Base-by-base conservation (phyloP, 2,888 invertebrate species). In the Ennomos fuscantarius region DNA sequence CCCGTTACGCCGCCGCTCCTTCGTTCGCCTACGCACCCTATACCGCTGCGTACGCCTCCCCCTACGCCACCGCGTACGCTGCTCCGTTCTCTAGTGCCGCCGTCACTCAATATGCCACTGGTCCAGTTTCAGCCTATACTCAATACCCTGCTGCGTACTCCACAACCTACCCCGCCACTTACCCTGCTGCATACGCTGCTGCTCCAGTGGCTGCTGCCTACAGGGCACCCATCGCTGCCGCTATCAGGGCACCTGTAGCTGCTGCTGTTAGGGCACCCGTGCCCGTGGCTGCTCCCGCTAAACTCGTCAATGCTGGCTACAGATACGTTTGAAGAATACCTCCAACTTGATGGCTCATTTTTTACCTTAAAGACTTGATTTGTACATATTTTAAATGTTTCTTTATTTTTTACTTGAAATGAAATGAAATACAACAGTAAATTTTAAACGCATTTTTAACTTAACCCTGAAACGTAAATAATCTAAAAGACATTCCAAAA, bases 11-110 rank as follows among this genome's bases (percentile, higher is more conserved):
- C 5, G 57, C 69, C 92, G 60, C 87, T 93, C 60, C 94, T 15
- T 95, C 96, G 75, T 95, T 95, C 48, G 93, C 94, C 42, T 40
- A 40, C 40, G 90, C 97, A 41, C 86, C 92, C 11, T 94, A 95
- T 72, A 70, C 72, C 9, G 70, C 70, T 36, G 66, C 68, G 9
- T 66, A 71, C 11, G 49, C 70, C 52, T 66, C 69, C 33, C 69
- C 66, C 12, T 69, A 72, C 54, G 66, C 79, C 11, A 56, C 72
- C 13, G 70, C 74, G 1, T 71, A 67, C 56, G 53, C 60, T 8
- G 55, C 66, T 9, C 62, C 62, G 8, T 47, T 43, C 62, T 37
- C 63, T 10, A 36, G 43, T 11, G 55, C 72, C 1, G 68, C 73
- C 9, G 76, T 75, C 59, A 56, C 73, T 33, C 53, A 53, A 45